Conservation (phyloP, 1,140 invertebrate genomes). For the Drosophila arizonae region DNA sequence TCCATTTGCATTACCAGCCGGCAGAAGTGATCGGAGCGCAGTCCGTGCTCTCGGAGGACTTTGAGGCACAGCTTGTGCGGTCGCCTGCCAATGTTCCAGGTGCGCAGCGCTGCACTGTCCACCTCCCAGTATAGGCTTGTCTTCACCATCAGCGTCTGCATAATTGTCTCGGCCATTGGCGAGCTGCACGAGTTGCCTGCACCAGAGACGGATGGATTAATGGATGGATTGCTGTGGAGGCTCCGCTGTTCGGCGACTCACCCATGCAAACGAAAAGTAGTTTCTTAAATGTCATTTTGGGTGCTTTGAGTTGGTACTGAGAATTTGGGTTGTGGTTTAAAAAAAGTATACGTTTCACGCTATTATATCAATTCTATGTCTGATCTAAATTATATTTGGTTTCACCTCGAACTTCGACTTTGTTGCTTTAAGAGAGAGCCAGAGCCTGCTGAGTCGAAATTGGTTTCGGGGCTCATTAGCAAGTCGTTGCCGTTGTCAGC, state of each 20-base stretch:
- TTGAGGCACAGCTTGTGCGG: slow-evolving; percentile 52
- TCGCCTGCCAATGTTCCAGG: slow-evolving; percentile 64
- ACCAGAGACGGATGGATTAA: background rate
- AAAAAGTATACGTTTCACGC: background rate
- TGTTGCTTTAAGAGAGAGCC: background rate
- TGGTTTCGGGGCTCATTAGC: background rate
- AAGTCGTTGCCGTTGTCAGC: slow-evolving; percentile 5
- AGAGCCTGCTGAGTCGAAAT: slow-evolving; percentile 11
- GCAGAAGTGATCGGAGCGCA: slow-evolving; percentile 62
- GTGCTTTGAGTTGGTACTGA: background rate
- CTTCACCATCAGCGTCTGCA: slow-evolving; percentile 65
- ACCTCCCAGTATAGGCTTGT: slow-evolving; percentile 71
- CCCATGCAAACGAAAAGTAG: slow-evolving; percentile 68
- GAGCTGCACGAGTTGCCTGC: slow-evolving; percentile 69
- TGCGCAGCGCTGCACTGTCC: slow-evolving; percentile 64
- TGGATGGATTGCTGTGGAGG: background rate
- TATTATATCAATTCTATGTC: background rate
- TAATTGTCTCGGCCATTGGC: slow-evolving; percentile 67
- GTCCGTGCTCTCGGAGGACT: slow-evolving; percentile 54
- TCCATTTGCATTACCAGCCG: slow-evolving; percentile 36
- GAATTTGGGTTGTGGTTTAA: slow-evolving; percentile 4
- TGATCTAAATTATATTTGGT: background rate
- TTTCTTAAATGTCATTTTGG: slow-evolving; percentile 52
- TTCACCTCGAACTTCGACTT: background rate
- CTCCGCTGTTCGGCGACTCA: slow-evolving; percentile 14